A percentile compares a stretch with the other conserved stretches of the same genome.
These are phyloP conservation scores for Xanthia togata DNA, from an alignment of 2,888 invertebrate genomes.

Conservation along the genomic window DNA sequence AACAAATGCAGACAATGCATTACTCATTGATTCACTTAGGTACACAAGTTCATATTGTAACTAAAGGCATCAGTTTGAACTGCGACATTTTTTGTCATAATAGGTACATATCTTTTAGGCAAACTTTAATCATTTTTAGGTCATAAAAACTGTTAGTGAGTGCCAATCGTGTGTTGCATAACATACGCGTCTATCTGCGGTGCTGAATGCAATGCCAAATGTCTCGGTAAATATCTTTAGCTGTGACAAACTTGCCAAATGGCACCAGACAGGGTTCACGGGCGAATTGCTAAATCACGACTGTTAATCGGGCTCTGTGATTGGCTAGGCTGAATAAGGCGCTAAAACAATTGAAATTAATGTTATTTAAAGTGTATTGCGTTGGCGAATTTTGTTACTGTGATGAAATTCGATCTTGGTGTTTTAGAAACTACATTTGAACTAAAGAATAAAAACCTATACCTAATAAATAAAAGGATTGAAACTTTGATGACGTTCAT, in stretches of 20 bases:
- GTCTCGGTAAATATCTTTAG: constrained; percentile 71
- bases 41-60: background rate
- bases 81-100: background rate
- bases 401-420: background rate
- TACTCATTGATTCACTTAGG: background rate
- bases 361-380: constrained; percentile 9
- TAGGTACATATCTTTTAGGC: background rate
- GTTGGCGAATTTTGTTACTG: background rate
- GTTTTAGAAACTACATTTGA: constrained; percentile 6
- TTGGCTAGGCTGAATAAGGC: constrained; percentile 35
- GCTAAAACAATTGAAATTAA: constrained; percentile 41
- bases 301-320: constrained; percentile 15
- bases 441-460: background rate
- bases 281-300: constrained; percentile 68
- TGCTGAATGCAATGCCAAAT: constrained; percentile 69
- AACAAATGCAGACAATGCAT: background rate
- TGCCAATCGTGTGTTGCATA: constrained; percentile 56
- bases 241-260: constrained; percentile 75
- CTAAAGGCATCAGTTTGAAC: background rate
- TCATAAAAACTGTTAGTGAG: constrained; percentile 22
- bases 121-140: constrained; percentile 30
- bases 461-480: background rate
- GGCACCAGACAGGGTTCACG: constrained; percentile 74
- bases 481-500: background rate
- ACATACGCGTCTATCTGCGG: constrained; percentile 48